Evolutionary conservation across 1,140 invertebrate species (phyloP), one percentile per base, ranked within the genome.

Genomic region (Phymastichus coffea): DNA sequence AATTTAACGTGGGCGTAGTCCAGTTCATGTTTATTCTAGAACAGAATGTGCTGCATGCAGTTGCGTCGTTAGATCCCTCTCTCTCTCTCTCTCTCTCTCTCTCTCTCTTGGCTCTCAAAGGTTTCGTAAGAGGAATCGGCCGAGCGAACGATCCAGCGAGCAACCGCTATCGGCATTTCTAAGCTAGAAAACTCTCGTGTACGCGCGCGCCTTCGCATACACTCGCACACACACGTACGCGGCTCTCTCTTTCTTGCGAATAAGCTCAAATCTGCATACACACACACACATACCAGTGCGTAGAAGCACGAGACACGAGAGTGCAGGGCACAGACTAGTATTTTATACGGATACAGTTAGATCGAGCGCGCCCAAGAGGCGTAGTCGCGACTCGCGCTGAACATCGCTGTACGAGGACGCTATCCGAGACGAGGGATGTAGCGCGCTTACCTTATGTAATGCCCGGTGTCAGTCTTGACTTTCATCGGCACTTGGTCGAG

Each of bases 321-420:
- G 59, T 56, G 30, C 61, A 63, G 3, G 15, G 15, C 59, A 61
- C 66, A 63, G 57, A 61, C 58, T 63, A 61, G 54, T 64, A 66
- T 69, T 67, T 66, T 69, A n/a, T n/a, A 57, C 63, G 57, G 64
- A 69, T 67, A 64, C 62, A 66, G 65, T 65, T 65, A 65, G 63
- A 65, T 30, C 28, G 6, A 12, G 28, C 6, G 6, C 28, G 28
- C 6, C 12, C 28, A 12, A 30, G 12, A 30, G 28, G 28, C 6
- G 12, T 30, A 12, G 6, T 6, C 6, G 28, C 28, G 28, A 30
- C 6, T 12, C 28, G 28, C 6, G 28, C 12, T 30, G 28, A 6
- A 12, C 28, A 30, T 8, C 28, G 28, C 28, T 30, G 28, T 15
- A 19, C 35, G n/a, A n/a, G n/a, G n/a, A n/a, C n/a, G n/a, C n/a